phyloP scores from a whole-genome alignment of 2,113 vertebrate genomes.

The Hippocampus mohnikei region DNA sequence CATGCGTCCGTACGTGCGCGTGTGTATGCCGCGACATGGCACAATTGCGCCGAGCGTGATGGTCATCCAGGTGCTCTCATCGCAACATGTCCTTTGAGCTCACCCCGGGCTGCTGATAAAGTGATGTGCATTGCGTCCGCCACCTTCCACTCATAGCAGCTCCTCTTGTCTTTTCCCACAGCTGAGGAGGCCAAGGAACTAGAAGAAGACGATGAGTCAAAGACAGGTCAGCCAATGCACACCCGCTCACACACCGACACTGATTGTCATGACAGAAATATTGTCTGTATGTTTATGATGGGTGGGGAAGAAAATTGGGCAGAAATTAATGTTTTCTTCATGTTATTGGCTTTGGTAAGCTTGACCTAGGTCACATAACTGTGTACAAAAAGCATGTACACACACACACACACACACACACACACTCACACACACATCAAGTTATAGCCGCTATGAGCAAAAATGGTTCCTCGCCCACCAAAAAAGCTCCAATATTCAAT shows the following conservation, averaged over 20 bases:
- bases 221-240: constrained; percentile 79
- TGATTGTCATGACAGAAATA: neutral
- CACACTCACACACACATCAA: too few relatives aligned
- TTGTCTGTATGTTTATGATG: neutral
- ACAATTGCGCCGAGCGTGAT: constrained; percentile 25
- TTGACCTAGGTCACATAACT: too few relatives aligned
- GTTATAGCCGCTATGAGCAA: neutral
- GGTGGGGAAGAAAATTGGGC: neutral
- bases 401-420: too few relatives aligned
- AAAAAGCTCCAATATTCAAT: neutral
- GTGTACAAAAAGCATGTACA: too few relatives aligned
- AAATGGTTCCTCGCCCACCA: neutral
- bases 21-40: constrained; percentile 16
- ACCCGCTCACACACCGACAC: constrained; percentile 4
- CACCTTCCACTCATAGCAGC: constrained; percentile 45
- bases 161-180: constrained; percentile 59
- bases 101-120: constrained; percentile 52
- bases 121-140: constrained; percentile 34
- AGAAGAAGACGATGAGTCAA: constrained; percentile 79
- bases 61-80: constrained; percentile 42
- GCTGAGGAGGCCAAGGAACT: constrained; percentile 82
- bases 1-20: constrained; percentile 9
- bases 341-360: neutral
- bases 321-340: neutral
- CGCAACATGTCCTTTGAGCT: constrained; percentile 58